Percentiles rank a stretch among this genome's conserved stretches.
Conservation (phyloP, 1,140 invertebrate genomes). For the Araneus ventricosus region DNA sequence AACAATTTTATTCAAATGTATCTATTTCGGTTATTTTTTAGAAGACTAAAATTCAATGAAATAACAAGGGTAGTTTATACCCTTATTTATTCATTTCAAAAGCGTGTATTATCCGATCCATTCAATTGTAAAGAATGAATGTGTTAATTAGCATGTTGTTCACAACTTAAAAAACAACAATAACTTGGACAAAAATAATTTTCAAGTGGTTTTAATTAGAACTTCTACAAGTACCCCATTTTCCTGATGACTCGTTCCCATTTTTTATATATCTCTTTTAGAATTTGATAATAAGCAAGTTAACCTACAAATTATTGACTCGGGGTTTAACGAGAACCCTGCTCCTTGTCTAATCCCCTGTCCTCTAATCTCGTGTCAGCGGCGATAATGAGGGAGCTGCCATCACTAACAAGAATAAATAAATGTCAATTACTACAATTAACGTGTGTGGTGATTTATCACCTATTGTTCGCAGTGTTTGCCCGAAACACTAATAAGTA, state of each 20-base stretch:
- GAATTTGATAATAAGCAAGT: background rate
- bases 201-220: background rate
- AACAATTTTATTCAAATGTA: too few relatives aligned
- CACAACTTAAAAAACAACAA: background rate
- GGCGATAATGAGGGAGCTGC: slow-evolving; percentile 11
- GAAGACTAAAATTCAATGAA: too few relatives aligned
- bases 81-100: background rate
- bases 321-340: background rate
- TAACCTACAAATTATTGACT: slow-evolving; percentile 38
- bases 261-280: background rate
- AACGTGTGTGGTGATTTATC: slow-evolving; percentile 47
- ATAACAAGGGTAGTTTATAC: too few relatives aligned
- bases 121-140: background rate
- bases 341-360: background rate
- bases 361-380: slow-evolving; percentile 10
- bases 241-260: background rate
- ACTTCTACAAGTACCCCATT: background rate
- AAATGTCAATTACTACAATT: slow-evolving; percentile 53
- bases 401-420: slow-evolving; percentile 51
- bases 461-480: slow-evolving; percentile 32
- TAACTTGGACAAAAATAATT: background rate
- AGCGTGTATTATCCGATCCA: background rate
- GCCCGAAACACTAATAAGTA: slow-evolving; percentile 16
- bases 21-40: too few relatives aligned
- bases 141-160: background rate